Base-by-base conservation (phyloP, 2,888 invertebrate genomes). In the Acronicta aceris region DNA sequence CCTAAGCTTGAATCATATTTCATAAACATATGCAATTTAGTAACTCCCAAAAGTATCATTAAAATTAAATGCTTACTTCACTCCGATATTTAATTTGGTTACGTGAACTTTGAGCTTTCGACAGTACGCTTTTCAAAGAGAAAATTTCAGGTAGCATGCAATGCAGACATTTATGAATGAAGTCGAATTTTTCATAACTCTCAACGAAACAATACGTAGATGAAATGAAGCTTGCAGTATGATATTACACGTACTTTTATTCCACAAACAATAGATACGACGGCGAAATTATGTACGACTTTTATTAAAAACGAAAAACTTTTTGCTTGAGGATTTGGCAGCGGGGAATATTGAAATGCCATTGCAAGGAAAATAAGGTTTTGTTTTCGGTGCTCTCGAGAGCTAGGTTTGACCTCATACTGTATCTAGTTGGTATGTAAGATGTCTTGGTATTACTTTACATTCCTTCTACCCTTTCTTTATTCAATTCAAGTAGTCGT, bases 101-200 rank as follows among this genome's bases (percentile, higher is more conserved):
- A 56, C 60, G 53, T 42, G 49, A 65, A 60, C 67, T 58, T 68
- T 69, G 42, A 49, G 30, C 17, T 8, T n/a, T 41, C 42, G 42
- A 52, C 63, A 25, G 67, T 66, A 69, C 59, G 13, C 57, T 33
- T 59, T 66, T 65, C 12, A 59, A 62, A 65, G 69, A 67, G 25
- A 71, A 65, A 62, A 47, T 55, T 65, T 71, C 74, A 74, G 74
- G 73, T 73, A 76, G 71, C 78, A 74, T 77, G 74, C 76, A 76
- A 72, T 70, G 78, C 76, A 79, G 83, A 83, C 82, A 81, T 84
- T 81, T 76, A 76, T 75, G 78, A 78, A 77, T 75, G 71, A 60
- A 76, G 78, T 81, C 83, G 80, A 88, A 88, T 83, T 87, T 87
- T 89, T 89, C 89, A 89, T 89, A 86, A 85, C 81, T 83, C 78